Evolutionary conservation across 1,140 invertebrate species (phyloP), one percentile per base, ranked within the genome.

Genomic region (Drosophila seguyi): DNA sequence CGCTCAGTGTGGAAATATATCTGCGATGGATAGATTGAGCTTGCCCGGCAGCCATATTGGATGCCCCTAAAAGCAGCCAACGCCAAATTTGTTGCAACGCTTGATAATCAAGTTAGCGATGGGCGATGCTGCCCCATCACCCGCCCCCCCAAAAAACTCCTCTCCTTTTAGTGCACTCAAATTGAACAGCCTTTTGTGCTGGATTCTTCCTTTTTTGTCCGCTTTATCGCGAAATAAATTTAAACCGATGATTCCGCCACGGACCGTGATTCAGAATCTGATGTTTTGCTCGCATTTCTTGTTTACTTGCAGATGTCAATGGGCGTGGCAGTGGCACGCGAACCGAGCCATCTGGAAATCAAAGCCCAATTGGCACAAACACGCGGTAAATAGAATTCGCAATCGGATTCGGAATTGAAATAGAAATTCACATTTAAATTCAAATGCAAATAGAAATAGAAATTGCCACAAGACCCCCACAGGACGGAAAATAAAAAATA

Each of bases 281-380:
- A 77, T 50, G 68, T 75, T 75, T 75, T 67, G 55, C 47, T 39
- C 58, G 31, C 67, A 25, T 72, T 76, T 50, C 52, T 76, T 84
- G 45, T 79, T 69, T 71, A 79, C 76, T 90, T 85, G 69, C 85
- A 88, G 85, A 90, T 90, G 85, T 88, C 85, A 85, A 88, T 82
- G 81, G 84, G 66, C 56, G 73, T 67, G 47, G 60, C 59, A 34
- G 50, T 38, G 78, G 75, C 59, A 44, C 61, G 60, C 65, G 78
- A 73, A 61, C 66, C 77, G 75, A 59, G 55, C 52, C 69, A 72
- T 62, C 76, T 90, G 85, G 67, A 88, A 90, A 90, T 85, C 81
- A 90, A 90, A 88, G 85, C 67, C 75, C 76, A 88, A 88, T 90
- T 88, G 75, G 80, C 85, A 81, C 85, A 88, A 88, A 79, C 75